These are phyloP conservation scores for Aphaenogaster ashmeadi DNA, from an alignment of 1,140 invertebrate species.

Conservation along the genomic window DNA sequence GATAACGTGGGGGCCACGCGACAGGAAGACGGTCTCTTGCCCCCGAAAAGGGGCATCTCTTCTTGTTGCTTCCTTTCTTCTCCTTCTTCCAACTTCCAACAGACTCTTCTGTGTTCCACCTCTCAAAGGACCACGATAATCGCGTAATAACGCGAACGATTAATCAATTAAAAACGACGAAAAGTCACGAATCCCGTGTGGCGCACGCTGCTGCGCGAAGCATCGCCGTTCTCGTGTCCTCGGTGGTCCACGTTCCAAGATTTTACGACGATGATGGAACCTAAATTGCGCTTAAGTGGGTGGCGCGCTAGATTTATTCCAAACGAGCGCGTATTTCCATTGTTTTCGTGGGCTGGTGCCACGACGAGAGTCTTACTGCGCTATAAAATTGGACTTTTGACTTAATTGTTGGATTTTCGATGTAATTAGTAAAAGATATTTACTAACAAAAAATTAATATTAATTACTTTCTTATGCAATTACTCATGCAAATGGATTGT, in stretches of 20 bases:
- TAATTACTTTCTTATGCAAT: neutral
- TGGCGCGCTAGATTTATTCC: slow-evolving; percentile 55
- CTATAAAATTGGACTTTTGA: neutral
- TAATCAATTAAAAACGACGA: slow-evolving; percentile 82
- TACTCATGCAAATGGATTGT: neutral
- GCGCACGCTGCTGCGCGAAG: slow-evolving; percentile 44
- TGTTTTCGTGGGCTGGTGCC: slow-evolving; percentile 6
- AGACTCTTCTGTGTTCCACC: slow-evolving; percentile 13
- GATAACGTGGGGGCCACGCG: slow-evolving; percentile 85
- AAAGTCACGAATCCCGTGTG: slow-evolving; percentile 77
- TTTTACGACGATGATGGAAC: slow-evolving; percentile 45
- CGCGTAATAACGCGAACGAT: slow-evolving; percentile 81
- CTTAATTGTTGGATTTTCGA: neutral
- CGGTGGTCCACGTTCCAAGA: slow-evolving; percentile 49
- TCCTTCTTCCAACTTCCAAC: slow-evolving; percentile 25
- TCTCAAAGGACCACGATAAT: slow-evolving; percentile 79
- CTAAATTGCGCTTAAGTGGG: slow-evolving; percentile 56
- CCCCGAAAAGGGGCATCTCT: slow-evolving; percentile 5
- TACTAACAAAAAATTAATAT: neutral
- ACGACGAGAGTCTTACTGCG: neutral
- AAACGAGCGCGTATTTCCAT: neutral
- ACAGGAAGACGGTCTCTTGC: slow-evolving; percentile 82
- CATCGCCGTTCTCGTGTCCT: slow-evolving; percentile 21
- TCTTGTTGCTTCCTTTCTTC: slow-evolving; percentile 35
- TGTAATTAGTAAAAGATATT: neutral